Base-by-base conservation (phyloP, 2,113 vertebrate species). In the Willisornis vidua region DNA sequence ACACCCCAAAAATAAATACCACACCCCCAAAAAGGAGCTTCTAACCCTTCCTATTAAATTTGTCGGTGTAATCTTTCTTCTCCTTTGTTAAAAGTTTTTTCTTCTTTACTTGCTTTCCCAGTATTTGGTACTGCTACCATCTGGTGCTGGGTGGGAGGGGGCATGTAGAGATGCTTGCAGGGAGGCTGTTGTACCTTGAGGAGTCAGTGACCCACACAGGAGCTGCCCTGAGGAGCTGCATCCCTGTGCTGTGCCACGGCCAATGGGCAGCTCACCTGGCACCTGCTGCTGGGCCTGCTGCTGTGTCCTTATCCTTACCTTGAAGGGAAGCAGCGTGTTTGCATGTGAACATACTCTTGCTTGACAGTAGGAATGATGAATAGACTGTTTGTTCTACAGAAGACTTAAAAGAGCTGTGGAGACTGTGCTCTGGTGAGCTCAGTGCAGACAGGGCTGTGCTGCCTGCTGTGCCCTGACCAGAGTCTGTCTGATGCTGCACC, bases 261-360 rank as follows among this genome's bases (percentile, higher is more conserved):
- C 86, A 71, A 35, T 55, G 63, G 96, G 90, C 94, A 90, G 66
- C 85, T 88, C 31, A 4, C 85, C 78, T 95, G 90, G 66, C 93
- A 94, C 65, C 77, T 75, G 77, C 61, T 72, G 57, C 35, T 54
- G 33, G 67, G 75, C 78, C 90, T 48, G 74, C 72, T 78, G 74
- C 35, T 74, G 4, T 11, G 96, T 94, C 90, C 94, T 97, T 90
- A 79, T 15, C 68, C 71, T 93, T 90, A 90, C 89, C 93, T 96
- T 95, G 55, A 84, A 89, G 68, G 37, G 43, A 28, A 80, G 76
- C 79, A 80, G 86, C 63, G 9, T 19, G 49, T 88, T 90, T 67
- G 85, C 19, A 3, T 78, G 79, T 88, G 83, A 95, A 89, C 66
- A 57, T 65, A 26, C 29, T 80, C 84, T 48, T 51, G 20, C 57